These are phyloP conservation scores for Pseudochirops corinnae DNA, from an alignment of 2,797 vertebrate species.

Conservation along the genomic window DNA sequence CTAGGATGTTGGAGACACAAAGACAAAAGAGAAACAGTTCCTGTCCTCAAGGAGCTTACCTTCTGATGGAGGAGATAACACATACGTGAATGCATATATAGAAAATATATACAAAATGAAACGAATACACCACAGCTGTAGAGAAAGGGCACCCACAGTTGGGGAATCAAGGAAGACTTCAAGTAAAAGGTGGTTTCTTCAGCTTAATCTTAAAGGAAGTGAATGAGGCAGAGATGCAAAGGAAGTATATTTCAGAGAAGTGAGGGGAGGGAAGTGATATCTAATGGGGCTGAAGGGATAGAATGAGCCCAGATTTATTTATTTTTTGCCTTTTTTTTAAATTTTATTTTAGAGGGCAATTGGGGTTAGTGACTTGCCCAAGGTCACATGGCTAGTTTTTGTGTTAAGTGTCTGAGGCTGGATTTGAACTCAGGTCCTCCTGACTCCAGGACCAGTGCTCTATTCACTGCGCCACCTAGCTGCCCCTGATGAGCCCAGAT, in stretches of 20 bases:
- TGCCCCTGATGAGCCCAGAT: background rate
- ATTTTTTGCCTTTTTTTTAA: too few species aligned
- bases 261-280: background rate
- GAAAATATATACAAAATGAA: background rate
- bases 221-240: background rate
- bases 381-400: too few species aligned
- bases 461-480: too few species aligned
- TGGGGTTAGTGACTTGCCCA: too few species aligned
- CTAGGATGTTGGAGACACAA: background rate
- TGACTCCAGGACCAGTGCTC: too few species aligned
- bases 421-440: too few species aligned
- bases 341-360: too few species aligned
- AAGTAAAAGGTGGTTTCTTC: background rate
- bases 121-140: background rate
- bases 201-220: background rate
- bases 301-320: background rate
- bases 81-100: background rate
- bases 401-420: too few species aligned
- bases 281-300: background rate
- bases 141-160: background rate
- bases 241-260: background rate
- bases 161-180: background rate
- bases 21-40: background rate
- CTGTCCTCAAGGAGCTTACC: background rate
- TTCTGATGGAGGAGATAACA: background rate